Base-by-base conservation (phyloP, 2,888 invertebrate genomes). In the Mythimna vitellina region DNA sequence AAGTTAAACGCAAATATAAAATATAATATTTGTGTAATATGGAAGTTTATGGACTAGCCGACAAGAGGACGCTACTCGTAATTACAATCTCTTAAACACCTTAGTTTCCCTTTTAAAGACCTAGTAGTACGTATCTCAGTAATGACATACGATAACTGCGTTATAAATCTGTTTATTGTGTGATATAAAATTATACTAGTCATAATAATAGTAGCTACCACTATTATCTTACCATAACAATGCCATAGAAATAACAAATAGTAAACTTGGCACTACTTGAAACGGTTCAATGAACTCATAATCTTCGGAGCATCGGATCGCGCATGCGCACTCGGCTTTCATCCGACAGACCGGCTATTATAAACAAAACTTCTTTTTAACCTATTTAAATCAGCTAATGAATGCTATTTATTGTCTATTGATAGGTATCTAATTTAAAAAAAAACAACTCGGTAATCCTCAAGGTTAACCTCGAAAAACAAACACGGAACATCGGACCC, bases 261-360 rank as follows among this genome's bases (percentile, higher is more conserved):
- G 85, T 85, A 80, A 86, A 84, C 78, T 85, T 85, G 85, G 86
- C 86, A 82, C 82, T 73, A 78, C 85, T 85, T 85, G 83, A 70
- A 73, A 60, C 76, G 66, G 85, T 85, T 86, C 85, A 86, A 72
- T 78, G 86, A 85, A 85, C 85, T 81, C 75, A 62, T 75, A 80
- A 78, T 71, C 73, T 78, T 62, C 63, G 67, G 73, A 76, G 60
- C 76, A 84, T 82, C 69, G 70, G 70, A 65, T 80, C 78, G 78
- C 80, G 84, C 86, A 84, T 87, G 87, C 87, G 84, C 79, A 20
- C 51, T 65, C 65, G 60, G 58, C 70, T 72, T 58, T 76, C 70
- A 65, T 75, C 64, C 71, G 38, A 38, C 38, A 22, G 60, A 38
- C 38, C 14, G 63, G 65, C 61, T 66, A 54, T 54, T 73, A 80